Conservation (phyloP, 2,888 invertebrate species). For the Diaperis boleti region DNA sequence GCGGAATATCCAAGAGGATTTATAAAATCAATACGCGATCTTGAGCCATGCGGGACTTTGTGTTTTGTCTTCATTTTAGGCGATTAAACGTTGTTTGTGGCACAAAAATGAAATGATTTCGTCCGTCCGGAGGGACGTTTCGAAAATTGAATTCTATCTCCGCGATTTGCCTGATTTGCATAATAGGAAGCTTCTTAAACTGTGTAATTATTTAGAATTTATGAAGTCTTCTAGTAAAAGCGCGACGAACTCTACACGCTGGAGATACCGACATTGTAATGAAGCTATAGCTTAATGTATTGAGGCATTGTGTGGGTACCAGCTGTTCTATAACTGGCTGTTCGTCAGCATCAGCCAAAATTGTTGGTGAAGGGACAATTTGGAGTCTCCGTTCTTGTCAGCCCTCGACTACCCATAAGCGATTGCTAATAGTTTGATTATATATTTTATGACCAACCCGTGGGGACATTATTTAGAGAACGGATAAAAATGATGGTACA, state of each 20-base stretch:
- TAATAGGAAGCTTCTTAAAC: slow-evolving; percentile 8
- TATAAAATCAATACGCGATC: slow-evolving; percentile 18
- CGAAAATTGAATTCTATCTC: slow-evolving; percentile 25
- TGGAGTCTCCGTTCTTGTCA: slow-evolving; percentile 19
- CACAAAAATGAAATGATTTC: slow-evolving; percentile 31
- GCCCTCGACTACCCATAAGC: slow-evolving; percentile 15
- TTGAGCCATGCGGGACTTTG: slow-evolving; percentile 23
- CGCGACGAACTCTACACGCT: not conserved
- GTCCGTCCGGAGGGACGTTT: slow-evolving; percentile 26
- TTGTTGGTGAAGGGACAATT: slow-evolving; percentile 21
- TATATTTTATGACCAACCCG: slow-evolving; percentile 24
- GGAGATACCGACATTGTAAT: slow-evolving; percentile 18
- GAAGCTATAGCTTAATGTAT: slow-evolving; percentile 5
- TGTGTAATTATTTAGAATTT: slow-evolving; percentile 7
- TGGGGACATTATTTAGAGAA: slow-evolving; percentile 8
- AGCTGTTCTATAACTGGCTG: slow-evolving; percentile 27
- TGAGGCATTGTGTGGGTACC: slow-evolving; percentile 25
- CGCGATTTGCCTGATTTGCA: slow-evolving; percentile 13
- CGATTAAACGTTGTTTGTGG: slow-evolving; percentile 32
- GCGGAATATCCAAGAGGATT: slow-evolving; percentile 1
- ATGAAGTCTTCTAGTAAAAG: slow-evolving; percentile 1
- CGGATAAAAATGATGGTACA: slow-evolving; percentile 1
- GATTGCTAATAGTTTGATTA: slow-evolving; percentile 33
- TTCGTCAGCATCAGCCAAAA: slow-evolving; percentile 26
- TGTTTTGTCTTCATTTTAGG: slow-evolving; percentile 23